Conservation (phyloP, 92 coral and sea anemone species). For the Heteractis magnifica region DNA sequence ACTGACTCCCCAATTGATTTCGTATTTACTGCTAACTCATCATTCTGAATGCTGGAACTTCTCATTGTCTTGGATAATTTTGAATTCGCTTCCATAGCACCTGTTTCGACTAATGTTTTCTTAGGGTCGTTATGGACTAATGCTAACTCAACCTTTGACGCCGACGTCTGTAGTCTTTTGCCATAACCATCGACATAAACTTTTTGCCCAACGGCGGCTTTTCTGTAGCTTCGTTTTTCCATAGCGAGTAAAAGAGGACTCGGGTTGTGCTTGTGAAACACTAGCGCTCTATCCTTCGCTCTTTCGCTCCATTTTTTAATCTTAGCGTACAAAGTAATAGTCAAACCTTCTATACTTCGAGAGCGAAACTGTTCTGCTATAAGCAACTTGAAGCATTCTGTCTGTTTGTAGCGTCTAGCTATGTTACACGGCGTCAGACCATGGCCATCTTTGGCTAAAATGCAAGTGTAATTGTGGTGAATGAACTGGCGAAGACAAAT, state of each 20-base stretch:
- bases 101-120: constrained; percentile 50
- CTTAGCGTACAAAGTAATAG: constrained; percentile 74
- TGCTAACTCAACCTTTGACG: constrained; percentile 62
- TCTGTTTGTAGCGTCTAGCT: constrained; percentile 77
- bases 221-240: constrained; percentile 60
- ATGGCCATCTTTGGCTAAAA: constrained; percentile 77
- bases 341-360: constrained; percentile 77
- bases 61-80: constrained; percentile 44
- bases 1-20: background rate
- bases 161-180: constrained; percentile 66
- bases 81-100: constrained; percentile 42
- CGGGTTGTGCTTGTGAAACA: constrained; percentile 81
- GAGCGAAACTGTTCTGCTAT: constrained; percentile 92
- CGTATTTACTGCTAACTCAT: background rate
- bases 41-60: constrained; percentile 18
- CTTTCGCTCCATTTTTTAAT: constrained; percentile 98
- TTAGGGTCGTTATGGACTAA: constrained; percentile 29
- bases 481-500: constrained; percentile 76
- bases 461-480: constrained; percentile 85
- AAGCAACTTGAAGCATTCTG: constrained; percentile 89
- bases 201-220: constrained; percentile 88
- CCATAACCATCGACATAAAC: constrained; percentile 92
- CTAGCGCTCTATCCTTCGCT: constrained; percentile 78
- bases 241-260: constrained; percentile 78
- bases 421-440: constrained; percentile 95